These are phyloP conservation scores for Himalopsyche anomala DNA, from an alignment of 2,888 invertebrate genomes.

Conservation along the genomic window DNA sequence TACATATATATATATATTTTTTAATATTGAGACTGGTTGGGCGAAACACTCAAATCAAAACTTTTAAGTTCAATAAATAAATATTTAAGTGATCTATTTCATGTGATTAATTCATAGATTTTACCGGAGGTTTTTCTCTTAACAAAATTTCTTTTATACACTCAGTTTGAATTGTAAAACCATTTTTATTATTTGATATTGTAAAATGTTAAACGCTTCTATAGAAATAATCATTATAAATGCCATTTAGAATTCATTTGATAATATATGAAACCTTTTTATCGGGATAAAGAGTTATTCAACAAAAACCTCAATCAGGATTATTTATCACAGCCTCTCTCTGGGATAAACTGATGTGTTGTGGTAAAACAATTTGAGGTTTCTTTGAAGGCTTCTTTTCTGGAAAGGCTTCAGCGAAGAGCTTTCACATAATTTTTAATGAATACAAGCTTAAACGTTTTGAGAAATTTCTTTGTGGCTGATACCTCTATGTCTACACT, in stretches of 20 bases:
- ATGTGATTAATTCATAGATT: no score
- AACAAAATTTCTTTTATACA: no score
- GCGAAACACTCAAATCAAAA: no score
- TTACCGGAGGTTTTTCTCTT: no score
- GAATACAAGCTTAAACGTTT: background rate
- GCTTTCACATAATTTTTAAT: slow-evolving; percentile 16
- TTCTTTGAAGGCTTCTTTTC: slow-evolving; percentile 24
- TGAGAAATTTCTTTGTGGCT: background rate
- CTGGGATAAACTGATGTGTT: slow-evolving; percentile 10
- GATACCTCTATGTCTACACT: background rate
- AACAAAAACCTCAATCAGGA: background rate
- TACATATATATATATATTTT: no score
- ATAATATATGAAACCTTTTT: no score
- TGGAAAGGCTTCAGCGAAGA: background rate
- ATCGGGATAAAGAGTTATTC: background rate
- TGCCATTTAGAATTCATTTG: background rate
- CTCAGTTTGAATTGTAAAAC: no score
- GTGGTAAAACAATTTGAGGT: slow-evolving; percentile 19
- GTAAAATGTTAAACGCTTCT: background rate
- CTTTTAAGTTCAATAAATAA: no score
- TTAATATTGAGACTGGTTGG: no score
- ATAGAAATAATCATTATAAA: slow-evolving; percentile 9
- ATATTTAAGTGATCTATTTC: no score
- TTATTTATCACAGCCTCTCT: background rate
- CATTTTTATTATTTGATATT: no score